Conservation (phyloP, 2,888 invertebrate genomes). For the Lypha dubia region DNA sequence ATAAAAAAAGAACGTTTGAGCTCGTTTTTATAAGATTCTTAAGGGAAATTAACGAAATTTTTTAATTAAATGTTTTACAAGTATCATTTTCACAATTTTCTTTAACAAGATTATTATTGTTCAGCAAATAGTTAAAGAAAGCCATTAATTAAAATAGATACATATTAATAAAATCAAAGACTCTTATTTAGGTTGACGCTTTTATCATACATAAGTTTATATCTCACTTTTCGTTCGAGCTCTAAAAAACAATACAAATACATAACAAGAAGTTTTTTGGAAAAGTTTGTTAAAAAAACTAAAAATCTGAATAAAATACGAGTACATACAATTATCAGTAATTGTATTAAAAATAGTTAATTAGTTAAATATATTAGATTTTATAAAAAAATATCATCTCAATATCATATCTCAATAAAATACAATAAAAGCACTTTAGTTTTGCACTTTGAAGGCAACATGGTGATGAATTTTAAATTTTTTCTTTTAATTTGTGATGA, state of each 20-base stretch:
- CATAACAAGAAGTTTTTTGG: neutral
- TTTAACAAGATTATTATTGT: neutral
- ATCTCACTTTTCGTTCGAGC: neutral
- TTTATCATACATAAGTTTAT: no score
- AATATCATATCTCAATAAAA: constrained; percentile 66
- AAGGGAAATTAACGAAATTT: no score
- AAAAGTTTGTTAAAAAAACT: neutral
- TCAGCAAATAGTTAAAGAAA: neutral
- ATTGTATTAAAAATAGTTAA: constrained; percentile 9
- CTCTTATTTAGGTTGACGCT: no score
- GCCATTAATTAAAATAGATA: neutral
- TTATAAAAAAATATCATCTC: constrained; percentile 51
- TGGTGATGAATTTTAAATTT: constrained; percentile 75
- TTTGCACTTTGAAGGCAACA: constrained; percentile 79
- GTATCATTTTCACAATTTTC: neutral
- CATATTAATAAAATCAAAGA: no score
- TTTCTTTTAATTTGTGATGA: constrained; percentile 58
- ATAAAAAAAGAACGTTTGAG: neutral
- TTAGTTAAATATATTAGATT: constrained; percentile 13
- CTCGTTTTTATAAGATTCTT: neutral
- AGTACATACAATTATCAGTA: constrained; percentile 1
- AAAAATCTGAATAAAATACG: neutral
- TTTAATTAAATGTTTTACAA: no score
- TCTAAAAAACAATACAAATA: neutral
- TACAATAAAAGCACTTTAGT: constrained; percentile 79